Percentiles rank a stretch among this genome's conserved stretches.
Conservation (phyloP, 2,797 vertebrate genomes). For the Gymnothorax javanicus region DNA sequence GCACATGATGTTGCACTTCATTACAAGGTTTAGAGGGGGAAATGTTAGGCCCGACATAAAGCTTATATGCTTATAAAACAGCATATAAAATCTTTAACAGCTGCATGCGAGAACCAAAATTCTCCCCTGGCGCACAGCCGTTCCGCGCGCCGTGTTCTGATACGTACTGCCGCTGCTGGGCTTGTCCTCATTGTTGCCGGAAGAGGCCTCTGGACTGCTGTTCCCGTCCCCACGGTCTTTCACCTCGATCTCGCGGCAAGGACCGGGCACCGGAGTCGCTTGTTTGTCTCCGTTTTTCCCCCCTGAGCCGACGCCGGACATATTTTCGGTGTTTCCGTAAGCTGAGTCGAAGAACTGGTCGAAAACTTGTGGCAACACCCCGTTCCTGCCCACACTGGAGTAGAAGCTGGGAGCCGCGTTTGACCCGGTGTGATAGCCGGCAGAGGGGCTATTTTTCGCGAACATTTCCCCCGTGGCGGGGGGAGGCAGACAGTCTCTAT, state of each 20-base stretch:
- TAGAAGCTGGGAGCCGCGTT: slow-evolving; percentile 86
- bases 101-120: slow-evolving; percentile 83
- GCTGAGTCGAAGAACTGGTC: slow-evolving; percentile 98
- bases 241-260: slow-evolving; percentile 76
- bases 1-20: slow-evolving; percentile 97
- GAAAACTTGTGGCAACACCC: slow-evolving; percentile 95
- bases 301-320: slow-evolving; percentile 75
- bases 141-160: slow-evolving; percentile 79
- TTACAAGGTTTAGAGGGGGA: slow-evolving; percentile 98
- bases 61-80: slow-evolving; percentile 99
- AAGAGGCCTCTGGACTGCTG: slow-evolving; percentile 93
- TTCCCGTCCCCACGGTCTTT: slow-evolving; percentile 86
- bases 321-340: slow-evolving; percentile 82
- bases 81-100: slow-evolving; percentile 99
- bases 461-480: slow-evolving; percentile 87
- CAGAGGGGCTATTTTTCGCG: slow-evolving; percentile 81
- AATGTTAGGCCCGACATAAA: slow-evolving; percentile 98
- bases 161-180: slow-evolving; percentile 92
- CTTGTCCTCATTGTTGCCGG: slow-evolving; percentile 94
- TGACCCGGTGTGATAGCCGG: slow-evolving; percentile 81
- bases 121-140: slow-evolving; percentile 73
- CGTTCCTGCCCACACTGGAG: slow-evolving; percentile 90
- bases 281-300: slow-evolving; percentile 81
- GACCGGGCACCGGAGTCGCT: slow-evolving; percentile 72
- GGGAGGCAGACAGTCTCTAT: slow-evolving; percentile 91